phyloP scores from a whole-genome alignment of 2,888 invertebrate species.

The Ophioninae sp. region DNA sequence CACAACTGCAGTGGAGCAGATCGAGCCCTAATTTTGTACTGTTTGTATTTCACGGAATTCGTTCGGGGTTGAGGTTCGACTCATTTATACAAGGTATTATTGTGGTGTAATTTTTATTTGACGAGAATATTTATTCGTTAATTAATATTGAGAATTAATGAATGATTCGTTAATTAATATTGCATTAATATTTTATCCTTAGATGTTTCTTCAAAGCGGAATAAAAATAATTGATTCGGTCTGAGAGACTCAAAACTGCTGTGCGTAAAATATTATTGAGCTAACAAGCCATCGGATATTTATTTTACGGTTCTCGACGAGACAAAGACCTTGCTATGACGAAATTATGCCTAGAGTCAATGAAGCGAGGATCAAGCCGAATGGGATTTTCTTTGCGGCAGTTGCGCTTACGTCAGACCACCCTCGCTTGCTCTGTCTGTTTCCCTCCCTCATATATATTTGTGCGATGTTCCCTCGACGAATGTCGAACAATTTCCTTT shows the following conservation, averaged over 20 bases:
- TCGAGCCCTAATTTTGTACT: no score
- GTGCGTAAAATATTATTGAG: background rate
- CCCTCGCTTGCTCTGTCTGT: background rate
- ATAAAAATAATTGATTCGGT: background rate
- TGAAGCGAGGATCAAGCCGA: slow-evolving; percentile 12
- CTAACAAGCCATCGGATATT: background rate
- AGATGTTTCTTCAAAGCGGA: background rate
- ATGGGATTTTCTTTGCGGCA: slow-evolving; percentile 32
- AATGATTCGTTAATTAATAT: background rate
- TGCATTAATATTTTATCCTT: background rate
- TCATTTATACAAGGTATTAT: no score
- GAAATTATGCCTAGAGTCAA: background rate
- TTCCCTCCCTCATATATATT: background rate
- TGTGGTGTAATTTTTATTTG: no score
- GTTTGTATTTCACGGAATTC: no score
- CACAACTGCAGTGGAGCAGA: no score
- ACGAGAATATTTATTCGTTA: no score
- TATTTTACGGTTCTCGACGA: background rate
- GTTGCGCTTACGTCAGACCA: background rate
- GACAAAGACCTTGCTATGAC: slow-evolving; percentile 12
- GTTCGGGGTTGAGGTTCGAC: no score
- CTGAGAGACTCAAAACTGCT: background rate
- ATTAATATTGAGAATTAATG: no score
- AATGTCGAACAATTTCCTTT: slow-evolving; percentile 56
- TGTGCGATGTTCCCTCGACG: slow-evolving; percentile 29